Conservation (phyloP, 2,888 invertebrate genomes). For the Ophion ventricosus region DNA sequence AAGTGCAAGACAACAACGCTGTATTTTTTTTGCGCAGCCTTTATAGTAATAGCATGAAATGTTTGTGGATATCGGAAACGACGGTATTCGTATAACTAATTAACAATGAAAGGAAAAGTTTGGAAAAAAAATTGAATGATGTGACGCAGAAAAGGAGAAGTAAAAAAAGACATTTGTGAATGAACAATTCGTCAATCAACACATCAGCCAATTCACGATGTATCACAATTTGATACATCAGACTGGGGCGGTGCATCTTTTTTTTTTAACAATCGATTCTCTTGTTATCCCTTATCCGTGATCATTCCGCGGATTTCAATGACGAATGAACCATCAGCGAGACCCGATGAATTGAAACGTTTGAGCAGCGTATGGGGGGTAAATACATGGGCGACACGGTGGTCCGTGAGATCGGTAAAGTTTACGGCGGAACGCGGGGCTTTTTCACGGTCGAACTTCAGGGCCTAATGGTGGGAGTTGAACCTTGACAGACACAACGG, state of each 20-base stretch:
- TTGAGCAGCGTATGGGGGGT: neutral
- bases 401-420: conserved; percentile 32
- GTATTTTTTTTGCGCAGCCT: too few relatives aligned
- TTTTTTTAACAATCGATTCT: conserved; percentile 15
- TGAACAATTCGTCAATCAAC: neutral
- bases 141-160: neutral
- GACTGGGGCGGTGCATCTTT: neutral
- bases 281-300: conserved; percentile 14
- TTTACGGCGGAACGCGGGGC: conserved; percentile 31
- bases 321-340: conserved; percentile 38
- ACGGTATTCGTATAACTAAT: neutral
- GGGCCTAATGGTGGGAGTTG: conserved; percentile 51
- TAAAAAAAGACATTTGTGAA: neutral
- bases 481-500: conserved; percentile 19
- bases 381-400: neutral
- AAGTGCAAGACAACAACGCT: too few relatives aligned
- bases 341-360: conserved; percentile 22
- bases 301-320: conserved; percentile 42
- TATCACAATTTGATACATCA: neutral
- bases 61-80: too few relatives aligned
- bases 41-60: too few relatives aligned
- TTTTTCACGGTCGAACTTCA: conserved; percentile 59
- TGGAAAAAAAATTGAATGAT: neutral
- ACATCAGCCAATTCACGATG: neutral
- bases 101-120: neutral